Evolutionary conservation across 2,113 vertebrate genomes (phyloP), one percentile per base, ranked within the genome.

Genomic region (Corythornis cristatus): DNA sequence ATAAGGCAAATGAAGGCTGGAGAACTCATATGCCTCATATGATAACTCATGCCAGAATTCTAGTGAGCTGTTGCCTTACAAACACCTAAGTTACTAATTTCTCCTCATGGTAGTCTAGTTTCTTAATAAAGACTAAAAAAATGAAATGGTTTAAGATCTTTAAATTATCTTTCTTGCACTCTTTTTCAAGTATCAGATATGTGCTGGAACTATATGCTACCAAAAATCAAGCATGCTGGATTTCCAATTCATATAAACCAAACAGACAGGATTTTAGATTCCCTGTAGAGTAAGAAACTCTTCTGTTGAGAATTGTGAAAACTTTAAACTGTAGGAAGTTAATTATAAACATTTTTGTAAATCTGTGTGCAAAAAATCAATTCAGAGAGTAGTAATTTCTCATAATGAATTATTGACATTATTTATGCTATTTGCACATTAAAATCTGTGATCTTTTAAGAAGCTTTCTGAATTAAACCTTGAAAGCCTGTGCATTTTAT

Each of bases 401-500:
- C 13, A 20, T 62, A 31, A 71, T 37, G 11, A 89, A 84, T 83
- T 92, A 89, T 43, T 82, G 46, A 81, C 53, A 46, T 67, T 81
- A 68, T 92, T 80, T 86, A 79, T 78, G 37, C 15, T 56, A 68
- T 94, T 82, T 90, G 8, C 45, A 62, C 18, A 10, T 95, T 66
- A 82, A 70, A 91, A 79, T 22, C 43, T 42, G 13, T 28, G 57
- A 83, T 77, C 21, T 25, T 91, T 89, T 93, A 60, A 57, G 48
- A 91, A 70, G 74, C 40, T 29, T 93, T 65, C 61, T 83, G 94
- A 95, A 93, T 95, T 93, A 96, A 93, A 89, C 35, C 23, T 81
- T 86, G 46, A 90, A 89, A 94, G 45, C 31, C 45, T 37, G 9
- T 56, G 48, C 29, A 22, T 65, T 72, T 87, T 70, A n/a, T 45